These are phyloP conservation scores for Takifugu ocellatus DNA, from an alignment of 2,797 vertebrate genomes.

Conservation along the genomic window DNA sequence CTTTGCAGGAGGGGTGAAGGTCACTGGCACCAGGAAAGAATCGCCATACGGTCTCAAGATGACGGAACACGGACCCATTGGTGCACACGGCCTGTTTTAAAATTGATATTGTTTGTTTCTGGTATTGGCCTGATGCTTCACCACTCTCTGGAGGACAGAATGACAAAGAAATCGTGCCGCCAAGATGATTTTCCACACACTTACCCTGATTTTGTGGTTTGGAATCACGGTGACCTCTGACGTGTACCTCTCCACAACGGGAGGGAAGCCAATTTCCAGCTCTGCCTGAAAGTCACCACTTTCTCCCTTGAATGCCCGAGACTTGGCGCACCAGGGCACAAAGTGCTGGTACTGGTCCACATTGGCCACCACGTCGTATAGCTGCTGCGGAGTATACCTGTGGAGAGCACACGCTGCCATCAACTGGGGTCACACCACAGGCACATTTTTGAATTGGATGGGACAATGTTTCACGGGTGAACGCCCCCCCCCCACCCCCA, in stretches of 20 bases:
- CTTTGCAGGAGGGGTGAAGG: conserved; percentile 64
- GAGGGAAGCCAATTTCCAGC: conserved; percentile 80
- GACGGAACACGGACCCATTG: conserved; percentile 77
- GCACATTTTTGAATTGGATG: no score
- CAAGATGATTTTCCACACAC: background rate
- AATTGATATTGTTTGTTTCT: background rate
- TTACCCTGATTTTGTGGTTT: conserved; percentile 77
- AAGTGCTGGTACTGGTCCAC: conserved; percentile 79
- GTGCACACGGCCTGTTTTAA: conserved; percentile 76
- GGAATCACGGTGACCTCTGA: conserved; percentile 75
- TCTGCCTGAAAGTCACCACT: conserved; percentile 54
- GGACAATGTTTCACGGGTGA: background rate
- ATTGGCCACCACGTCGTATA: conserved; percentile 74
- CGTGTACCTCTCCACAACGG: conserved; percentile 75
- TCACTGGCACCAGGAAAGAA: conserved; percentile 68
- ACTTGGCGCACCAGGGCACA: conserved; percentile 83
- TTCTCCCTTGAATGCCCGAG: conserved; percentile 54
- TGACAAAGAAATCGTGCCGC: background rate
- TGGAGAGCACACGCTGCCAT: background rate
- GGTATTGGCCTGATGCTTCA: background rate
- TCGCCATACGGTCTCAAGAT: conserved; percentile 81
- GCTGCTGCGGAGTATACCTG: conserved; percentile 78
- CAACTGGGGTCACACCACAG: background rate
- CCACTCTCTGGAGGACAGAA: background rate
- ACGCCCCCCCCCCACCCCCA: no score